phyloP scores from a whole-genome alignment of 2,797 vertebrate species.

The Podargus strigoides region DNA sequence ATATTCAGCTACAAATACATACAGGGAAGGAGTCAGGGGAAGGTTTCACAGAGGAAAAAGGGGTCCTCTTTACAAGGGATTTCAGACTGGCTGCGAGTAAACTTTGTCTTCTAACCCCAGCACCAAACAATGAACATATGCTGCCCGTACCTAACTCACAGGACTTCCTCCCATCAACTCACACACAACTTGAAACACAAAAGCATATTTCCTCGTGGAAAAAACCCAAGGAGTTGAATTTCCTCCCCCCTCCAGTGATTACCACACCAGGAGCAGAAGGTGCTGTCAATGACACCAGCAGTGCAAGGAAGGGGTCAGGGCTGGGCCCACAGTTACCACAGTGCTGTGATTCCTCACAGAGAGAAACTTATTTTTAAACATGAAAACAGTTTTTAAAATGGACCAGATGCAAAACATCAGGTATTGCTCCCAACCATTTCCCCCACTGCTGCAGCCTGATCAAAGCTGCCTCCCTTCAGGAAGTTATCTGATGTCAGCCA shows the following conservation, averaged over 20 bases:
- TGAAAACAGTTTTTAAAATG: neutral
- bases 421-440: neutral
- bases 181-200: neutral
- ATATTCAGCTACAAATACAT: neutral
- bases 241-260: neutral
- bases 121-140: neutral
- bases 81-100: neutral
- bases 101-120: neutral
- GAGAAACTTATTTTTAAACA: neutral
- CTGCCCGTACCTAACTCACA: neutral
- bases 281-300: neutral
- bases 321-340: neutral
- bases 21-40: neutral
- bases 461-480: conserved; percentile 10
- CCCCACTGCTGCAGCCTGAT: conserved; percentile 20
- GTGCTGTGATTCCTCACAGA: neutral
- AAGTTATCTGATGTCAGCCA: conserved; percentile 9
- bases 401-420: conserved; percentile 26
- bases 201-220: neutral
- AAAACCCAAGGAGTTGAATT: rapidly evolving
- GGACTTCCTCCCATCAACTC: neutral
- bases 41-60: neutral
- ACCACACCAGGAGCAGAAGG: neutral
- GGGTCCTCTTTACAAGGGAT: neutral
- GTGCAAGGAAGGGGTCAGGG: neutral